Evolutionary conservation across 2,797 vertebrate genomes (phyloP).

Genomic region (Aphelocoma californica): DNA sequence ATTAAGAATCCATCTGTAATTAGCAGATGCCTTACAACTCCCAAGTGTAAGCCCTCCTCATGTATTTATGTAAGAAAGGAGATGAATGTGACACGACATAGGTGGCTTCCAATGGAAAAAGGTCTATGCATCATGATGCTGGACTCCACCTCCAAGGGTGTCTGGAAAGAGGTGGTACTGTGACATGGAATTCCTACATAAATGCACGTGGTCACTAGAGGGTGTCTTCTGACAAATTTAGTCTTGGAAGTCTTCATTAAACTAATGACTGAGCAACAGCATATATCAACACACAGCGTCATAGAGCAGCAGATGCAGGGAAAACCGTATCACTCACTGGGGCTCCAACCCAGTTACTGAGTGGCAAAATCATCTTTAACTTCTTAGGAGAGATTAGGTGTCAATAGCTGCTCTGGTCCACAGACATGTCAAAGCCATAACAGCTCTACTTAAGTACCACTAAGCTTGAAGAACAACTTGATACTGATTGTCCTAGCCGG

Average conservation of each 20-base stretch:
- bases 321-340: neutral
- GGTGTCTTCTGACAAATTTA: conserved; percentile 32
- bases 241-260: neutral
- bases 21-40: conserved; percentile 1
- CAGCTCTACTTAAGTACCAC: neutral
- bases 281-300: neutral
- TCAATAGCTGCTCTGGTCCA: neutral
- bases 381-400: neutral
- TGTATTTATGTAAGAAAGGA: neutral
- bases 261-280: neutral
- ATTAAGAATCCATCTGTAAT: conserved; percentile 24
- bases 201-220: conserved; percentile 40
- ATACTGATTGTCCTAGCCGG: neutral
- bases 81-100: neutral
- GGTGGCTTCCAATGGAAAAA: neutral
- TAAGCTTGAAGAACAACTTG: neutral
- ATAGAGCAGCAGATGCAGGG: neutral
- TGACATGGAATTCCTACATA: neutral
- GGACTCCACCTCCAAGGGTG: neutral
- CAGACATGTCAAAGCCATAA: neutral
- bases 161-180: neutral
- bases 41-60: neutral
- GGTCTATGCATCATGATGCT: accelerated
- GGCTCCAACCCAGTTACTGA: neutral
- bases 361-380: neutral